These are phyloP conservation scores for Drosophila emarginata DNA, from an alignment of 2,888 invertebrate genomes.

Conservation along the genomic window DNA sequence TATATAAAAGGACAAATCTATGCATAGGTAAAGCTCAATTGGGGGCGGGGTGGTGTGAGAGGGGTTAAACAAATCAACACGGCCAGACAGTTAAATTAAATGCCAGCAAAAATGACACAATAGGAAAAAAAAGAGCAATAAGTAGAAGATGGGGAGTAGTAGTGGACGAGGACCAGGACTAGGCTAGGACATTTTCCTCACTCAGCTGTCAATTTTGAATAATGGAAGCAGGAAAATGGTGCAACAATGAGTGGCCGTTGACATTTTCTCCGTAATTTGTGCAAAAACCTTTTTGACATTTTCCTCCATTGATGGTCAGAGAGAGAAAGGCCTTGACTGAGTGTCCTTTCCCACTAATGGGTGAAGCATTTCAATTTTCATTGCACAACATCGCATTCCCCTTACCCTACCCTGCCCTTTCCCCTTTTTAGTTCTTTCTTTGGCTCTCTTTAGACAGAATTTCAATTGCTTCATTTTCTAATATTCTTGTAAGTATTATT, in stretches of 20 bases:
- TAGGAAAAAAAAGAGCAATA: not conserved
- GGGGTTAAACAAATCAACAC: slow-evolving; percentile 22
- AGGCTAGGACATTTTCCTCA: slow-evolving; percentile 64
- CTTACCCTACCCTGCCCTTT: slow-evolving; percentile 1
- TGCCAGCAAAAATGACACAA: slow-evolving; percentile 27
- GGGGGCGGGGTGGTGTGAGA: not conserved
- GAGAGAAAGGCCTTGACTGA: not conserved
- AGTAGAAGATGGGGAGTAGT: slow-evolving; percentile 9
- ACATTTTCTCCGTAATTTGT: slow-evolving; percentile 67
- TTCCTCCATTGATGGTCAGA: not conserved
- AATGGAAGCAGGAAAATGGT: slow-evolving; percentile 69
- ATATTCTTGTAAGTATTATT: slow-evolving; percentile 67
- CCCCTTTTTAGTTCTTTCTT: not conserved
- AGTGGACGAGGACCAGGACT: not conserved
- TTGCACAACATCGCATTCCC: slow-evolving; percentile 27
- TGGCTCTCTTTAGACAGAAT: slow-evolving; percentile 11
- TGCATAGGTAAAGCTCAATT: not conserved
- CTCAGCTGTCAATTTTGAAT: slow-evolving; percentile 75
- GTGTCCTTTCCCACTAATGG: not conserved
- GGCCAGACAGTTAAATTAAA: slow-evolving; percentile 40
- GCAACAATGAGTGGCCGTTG: slow-evolving; percentile 59
- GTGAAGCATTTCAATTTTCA: slow-evolving; percentile 24
- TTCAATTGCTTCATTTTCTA: slow-evolving; percentile 54
- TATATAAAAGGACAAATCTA: not conserved
- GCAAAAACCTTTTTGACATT: slow-evolving; percentile 55